phyloP scores from a whole-genome alignment of 2,113 vertebrate species.

The Indicator maculatus region DNA sequence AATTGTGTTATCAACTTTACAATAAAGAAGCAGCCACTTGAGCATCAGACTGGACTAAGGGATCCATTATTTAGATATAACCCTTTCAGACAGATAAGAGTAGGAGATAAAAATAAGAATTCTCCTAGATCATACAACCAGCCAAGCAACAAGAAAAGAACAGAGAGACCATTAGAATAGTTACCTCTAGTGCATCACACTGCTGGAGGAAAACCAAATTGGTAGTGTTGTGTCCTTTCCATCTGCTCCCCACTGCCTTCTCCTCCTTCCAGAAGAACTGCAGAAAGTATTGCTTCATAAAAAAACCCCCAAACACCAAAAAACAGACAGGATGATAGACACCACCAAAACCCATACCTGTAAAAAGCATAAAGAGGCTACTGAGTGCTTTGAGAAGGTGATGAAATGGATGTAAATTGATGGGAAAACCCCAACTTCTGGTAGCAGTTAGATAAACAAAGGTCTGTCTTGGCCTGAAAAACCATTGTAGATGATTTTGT shows the following conservation, averaged over 20 bases:
- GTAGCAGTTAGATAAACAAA: not conserved
- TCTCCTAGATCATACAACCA: not conserved
- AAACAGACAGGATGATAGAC: not conserved
- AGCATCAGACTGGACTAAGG: not conserved
- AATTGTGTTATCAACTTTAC: conserved; percentile 20
- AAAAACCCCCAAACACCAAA: not conserved
- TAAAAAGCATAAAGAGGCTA: not conserved
- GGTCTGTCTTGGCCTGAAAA: not conserved
- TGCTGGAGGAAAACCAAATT: not conserved
- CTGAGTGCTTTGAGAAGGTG: not conserved
- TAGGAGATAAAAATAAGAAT: not conserved
- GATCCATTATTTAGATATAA: not conserved
- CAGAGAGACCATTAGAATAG: not conserved
- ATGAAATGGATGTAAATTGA: not conserved
- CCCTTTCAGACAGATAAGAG: not conserved
- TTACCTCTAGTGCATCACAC: not conserved
- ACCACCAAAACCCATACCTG: not conserved
- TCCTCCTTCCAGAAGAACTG: not conserved
- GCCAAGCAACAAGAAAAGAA: conserved; percentile 1
- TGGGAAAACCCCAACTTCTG: not conserved
- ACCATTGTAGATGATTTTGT: not conserved
- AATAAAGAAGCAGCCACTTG: conserved; percentile 17
- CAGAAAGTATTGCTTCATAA: not conserved
- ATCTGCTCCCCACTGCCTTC: not conserved
- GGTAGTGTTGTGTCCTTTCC: not conserved